phyloP scores from a whole-genome alignment of 2,888 invertebrate species.

The Sphaerophoria taeniata region DNA sequence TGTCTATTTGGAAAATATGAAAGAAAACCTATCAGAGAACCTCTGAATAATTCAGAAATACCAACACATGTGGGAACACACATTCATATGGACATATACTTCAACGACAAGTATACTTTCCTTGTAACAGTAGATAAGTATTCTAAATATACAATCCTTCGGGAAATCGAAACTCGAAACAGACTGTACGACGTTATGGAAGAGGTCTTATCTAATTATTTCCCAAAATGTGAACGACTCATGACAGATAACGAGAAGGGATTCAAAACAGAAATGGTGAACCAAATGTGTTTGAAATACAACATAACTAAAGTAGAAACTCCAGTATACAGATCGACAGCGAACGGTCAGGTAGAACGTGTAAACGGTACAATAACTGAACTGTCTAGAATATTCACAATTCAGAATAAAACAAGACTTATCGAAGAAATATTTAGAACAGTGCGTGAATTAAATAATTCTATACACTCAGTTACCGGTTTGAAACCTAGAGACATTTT shows the following conservation, averaged over 20 bases:
- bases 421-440: conserved; percentile 14
- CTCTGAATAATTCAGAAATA: conserved; percentile 9
- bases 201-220: too few relatives aligned
- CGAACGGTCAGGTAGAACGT: conserved; percentile 5
- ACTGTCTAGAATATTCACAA: conserved; percentile 14
- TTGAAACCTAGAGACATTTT: too few relatives aligned
- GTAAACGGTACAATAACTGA: conserved; percentile 14
- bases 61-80: conserved; percentile 25
- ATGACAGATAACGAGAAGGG: conserved; percentile 14
- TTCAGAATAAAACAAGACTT: conserved; percentile 14
- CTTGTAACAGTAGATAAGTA: too few relatives aligned
- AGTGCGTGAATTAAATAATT: conserved; percentile 10
- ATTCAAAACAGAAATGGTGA: conserved; percentile 24
- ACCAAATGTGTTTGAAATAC: conserved; percentile 23
- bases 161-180: too few relatives aligned
- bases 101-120: background rate
- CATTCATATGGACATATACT: conserved; percentile 39
- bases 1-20: conserved; percentile 21
- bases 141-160: too few relatives aligned
- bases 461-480: background rate
- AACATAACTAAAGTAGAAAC: conserved; percentile 20
- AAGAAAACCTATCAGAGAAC: conserved; percentile 20
- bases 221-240: background rate
- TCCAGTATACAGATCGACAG: conserved; percentile 14
- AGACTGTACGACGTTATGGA: too few relatives aligned